Conservation (phyloP, 2,797 vertebrate species). For the Acomys russatus region DNA sequence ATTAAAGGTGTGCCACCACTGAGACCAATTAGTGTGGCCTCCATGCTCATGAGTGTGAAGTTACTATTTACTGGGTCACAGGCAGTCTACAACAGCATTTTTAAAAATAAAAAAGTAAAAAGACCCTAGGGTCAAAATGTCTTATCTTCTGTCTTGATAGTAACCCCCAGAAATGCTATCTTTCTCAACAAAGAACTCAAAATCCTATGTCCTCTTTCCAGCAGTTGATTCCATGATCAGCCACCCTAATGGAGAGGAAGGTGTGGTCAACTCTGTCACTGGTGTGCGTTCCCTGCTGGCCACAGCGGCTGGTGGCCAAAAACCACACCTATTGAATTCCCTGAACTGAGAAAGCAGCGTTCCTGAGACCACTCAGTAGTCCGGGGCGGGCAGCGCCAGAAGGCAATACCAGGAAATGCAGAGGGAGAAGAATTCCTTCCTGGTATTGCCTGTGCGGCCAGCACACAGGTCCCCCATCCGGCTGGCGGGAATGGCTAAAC, state of each 20-base stretch:
- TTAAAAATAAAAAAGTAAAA: slow-evolving; percentile 2
- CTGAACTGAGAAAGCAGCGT: slow-evolving; percentile 37
- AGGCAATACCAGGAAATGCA: slow-evolving; percentile 24
- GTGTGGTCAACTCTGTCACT: slow-evolving; percentile 16
- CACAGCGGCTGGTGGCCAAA: neutral
- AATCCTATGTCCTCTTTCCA: neutral
- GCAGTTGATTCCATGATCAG: neutral
- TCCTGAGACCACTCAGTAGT: slow-evolving; percentile 37
- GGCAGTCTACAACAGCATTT: neutral
- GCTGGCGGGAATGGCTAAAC: neutral
- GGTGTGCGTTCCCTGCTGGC: neutral
- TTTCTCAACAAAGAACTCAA: neutral
- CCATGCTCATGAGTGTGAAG: too few species aligned
- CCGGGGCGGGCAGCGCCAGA: neutral
- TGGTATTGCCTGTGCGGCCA: neutral
- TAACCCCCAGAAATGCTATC: neutral
- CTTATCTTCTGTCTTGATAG: neutral
- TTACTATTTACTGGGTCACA: neutral
- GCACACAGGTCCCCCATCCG: neutral
- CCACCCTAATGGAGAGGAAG: neutral
- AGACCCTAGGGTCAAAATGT: neutral
- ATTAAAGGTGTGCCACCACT: neutral
- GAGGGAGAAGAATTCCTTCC: slow-evolving; percentile 28
- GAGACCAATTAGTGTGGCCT: neutral
- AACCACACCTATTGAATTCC: slow-evolving; percentile 48